Percentiles rank a stretch among this genome's conserved stretches.
These are phyloP conservation scores for Nixonia krombeini DNA, from an alignment of 1,140 invertebrate genomes.

Conservation along the genomic window DNA sequence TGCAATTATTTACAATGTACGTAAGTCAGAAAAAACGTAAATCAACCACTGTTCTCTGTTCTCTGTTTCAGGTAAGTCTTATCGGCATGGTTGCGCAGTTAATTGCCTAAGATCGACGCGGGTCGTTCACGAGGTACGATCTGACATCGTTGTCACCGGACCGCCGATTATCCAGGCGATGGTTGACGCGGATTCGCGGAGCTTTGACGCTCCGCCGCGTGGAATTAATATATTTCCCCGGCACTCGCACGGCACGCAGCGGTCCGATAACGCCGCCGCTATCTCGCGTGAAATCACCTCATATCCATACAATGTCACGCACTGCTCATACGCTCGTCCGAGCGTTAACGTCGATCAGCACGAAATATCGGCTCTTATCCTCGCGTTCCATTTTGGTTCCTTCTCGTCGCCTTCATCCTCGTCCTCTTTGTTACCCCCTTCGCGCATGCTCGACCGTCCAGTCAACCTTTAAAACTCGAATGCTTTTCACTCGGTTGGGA, in stretches of 20 bases:
- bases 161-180: constrained; percentile 11
- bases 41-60: too few species aligned
- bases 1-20: too few species aligned
- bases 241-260: constrained; percentile 19
- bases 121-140: constrained; percentile 1
- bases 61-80: constrained; percentile 40
- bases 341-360: constrained; percentile 40
- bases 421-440: not conserved
- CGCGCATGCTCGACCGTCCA: too few species aligned
- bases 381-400: constrained; percentile 4
- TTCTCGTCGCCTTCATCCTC: too few species aligned
- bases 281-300: constrained; percentile 63
- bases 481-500: too few species aligned
- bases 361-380: constrained; percentile 33
- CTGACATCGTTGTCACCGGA: too few species aligned
- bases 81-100: too few species aligned
- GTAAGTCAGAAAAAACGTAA: too few species aligned
- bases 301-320: constrained; percentile 71
- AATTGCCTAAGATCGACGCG: constrained; percentile 9
- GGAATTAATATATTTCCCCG: constrained; percentile 26
- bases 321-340: constrained; percentile 48
- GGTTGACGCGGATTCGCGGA: not conserved
- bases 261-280: constrained; percentile 12
- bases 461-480: too few species aligned
- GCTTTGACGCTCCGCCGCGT: not conserved